Percentiles rank a stretch among this genome's conserved stretches.
Conservation (phyloP, 92 coral and sea anemone genomes). For the Phymanthus crucifer region DNA sequence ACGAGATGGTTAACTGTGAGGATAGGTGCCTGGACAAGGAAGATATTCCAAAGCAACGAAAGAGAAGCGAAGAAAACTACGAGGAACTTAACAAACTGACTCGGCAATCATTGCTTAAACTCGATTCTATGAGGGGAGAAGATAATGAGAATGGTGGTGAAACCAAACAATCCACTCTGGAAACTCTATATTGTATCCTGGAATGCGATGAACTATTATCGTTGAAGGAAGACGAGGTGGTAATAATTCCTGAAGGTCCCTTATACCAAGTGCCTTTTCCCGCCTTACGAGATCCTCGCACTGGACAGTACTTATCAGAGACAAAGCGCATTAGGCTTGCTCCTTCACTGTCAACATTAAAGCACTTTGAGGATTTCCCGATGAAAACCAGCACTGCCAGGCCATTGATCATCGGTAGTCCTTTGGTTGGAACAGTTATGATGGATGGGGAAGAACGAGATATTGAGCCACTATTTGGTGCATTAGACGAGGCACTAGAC, state of each 20-base stretch:
- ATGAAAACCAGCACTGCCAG: not conserved
- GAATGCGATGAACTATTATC: not conserved
- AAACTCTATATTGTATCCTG: not conserved
- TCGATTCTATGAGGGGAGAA: not conserved
- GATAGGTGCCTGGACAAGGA: slow-evolving; percentile 5
- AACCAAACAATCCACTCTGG: too few species aligned
- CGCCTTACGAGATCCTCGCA: slow-evolving; percentile 12
- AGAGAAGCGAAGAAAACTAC: too few species aligned
- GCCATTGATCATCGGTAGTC: slow-evolving; percentile 13
- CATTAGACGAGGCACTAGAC: slow-evolving; percentile 2
- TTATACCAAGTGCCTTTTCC: slow-evolving; percentile 16
- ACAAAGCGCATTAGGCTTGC: slow-evolving; percentile 26
- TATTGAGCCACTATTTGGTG: not conserved
- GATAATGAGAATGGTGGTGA: not conserved
- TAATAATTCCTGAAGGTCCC: not conserved
- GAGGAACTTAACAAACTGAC: not conserved
- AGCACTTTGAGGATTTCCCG: slow-evolving; percentile 10
- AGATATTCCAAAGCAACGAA: not conserved
- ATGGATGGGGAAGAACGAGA: slow-evolving; percentile 12
- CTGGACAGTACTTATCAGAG: slow-evolving; percentile 17
- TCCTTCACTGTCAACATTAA: slow-evolving; percentile 19
- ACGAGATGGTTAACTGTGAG: not conserved
- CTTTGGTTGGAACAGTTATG: slow-evolving; percentile 16
- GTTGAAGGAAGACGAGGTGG: slow-evolving; percentile 3
- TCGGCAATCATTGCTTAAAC: too few species aligned